Evolutionary conservation across 2,113 vertebrate genomes (phyloP).

Genomic region (Sebastes schlegelii): DNA sequence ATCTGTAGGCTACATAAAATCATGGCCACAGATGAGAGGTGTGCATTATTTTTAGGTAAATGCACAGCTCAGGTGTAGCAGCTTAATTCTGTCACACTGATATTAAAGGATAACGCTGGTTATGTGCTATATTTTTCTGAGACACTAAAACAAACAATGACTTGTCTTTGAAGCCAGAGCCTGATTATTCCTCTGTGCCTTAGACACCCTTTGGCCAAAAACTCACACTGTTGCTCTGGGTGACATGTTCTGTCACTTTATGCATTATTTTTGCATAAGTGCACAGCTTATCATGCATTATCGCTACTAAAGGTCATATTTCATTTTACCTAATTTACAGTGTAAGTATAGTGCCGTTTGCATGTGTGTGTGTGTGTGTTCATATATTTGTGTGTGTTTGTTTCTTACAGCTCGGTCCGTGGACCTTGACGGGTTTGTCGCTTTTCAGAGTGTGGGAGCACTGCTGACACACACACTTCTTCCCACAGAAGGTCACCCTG

Average conservation of each 20-base stretch:
- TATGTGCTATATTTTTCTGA: not conserved
- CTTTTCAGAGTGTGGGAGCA: conserved; percentile 90
- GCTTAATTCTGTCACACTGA: not conserved
- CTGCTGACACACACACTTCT: conserved; percentile 97
- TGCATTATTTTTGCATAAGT: not conserved
- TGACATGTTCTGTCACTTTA: not conserved
- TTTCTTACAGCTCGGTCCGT: conserved; percentile 95
- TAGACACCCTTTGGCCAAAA: not conserved
- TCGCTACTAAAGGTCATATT: not conserved
- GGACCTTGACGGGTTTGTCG: conserved; percentile 96
- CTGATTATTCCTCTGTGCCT: not conserved
- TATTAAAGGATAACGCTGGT: not conserved
- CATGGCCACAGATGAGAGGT: not conserved
- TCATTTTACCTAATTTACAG: not conserved
- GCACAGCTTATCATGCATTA: not conserved
- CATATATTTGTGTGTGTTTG: conserved; percentile 17
- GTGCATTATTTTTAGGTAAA: not conserved
- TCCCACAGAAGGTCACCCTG: conserved; percentile 97
- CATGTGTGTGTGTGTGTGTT: not conserved
- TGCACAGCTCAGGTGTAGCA: not conserved
- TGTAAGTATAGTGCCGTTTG: not conserved
- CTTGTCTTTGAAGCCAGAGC: not conserved
- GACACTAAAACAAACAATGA: not conserved
- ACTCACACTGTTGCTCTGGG: not conserved
- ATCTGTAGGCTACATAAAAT: not conserved